Evolutionary conservation across 2,888 invertebrate species (phyloP).

Genomic region (Diarsia brunnea): DNA sequence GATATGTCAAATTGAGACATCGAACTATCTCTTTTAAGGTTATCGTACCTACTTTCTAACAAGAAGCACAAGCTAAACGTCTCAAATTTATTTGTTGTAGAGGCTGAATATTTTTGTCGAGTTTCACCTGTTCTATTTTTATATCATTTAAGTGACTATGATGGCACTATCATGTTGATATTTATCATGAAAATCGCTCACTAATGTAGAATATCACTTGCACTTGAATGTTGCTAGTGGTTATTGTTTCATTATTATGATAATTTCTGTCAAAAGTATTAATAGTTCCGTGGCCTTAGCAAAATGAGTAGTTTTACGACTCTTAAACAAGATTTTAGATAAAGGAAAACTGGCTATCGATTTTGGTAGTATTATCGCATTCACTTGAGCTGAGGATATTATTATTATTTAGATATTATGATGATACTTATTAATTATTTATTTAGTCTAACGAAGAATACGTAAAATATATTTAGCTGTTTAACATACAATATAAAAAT

Average conservation of each 20-base stretch:
- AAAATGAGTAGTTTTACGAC: slow-evolving; percentile 49
- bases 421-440: not conserved
- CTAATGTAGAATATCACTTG: not conserved
- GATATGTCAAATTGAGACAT: slow-evolving; percentile 32
- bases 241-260: slow-evolving; percentile 52
- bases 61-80: slow-evolving; percentile 8
- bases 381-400: not conserved
- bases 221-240: slow-evolving; percentile 25
- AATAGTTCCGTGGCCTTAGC: slow-evolving; percentile 52
- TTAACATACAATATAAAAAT: not conserved
- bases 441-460: not conserved
- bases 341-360: slow-evolving; percentile 33
- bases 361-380: slow-evolving; percentile 37
- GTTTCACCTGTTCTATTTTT: slow-evolving; percentile 4
- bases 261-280: slow-evolving; percentile 55
- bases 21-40: slow-evolving; percentile 45
- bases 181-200: slow-evolving; percentile 7
- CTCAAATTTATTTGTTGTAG: slow-evolving; percentile 6
- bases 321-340: slow-evolving; percentile 43
- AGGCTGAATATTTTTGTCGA: not conserved
- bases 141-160: not conserved
- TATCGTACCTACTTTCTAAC: slow-evolving; percentile 48
- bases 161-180: slow-evolving; percentile 16
- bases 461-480: not conserved
- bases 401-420: not conserved